Conservation (phyloP, 2,888 invertebrate species). For the Acanthacorydalis orientalis region DNA sequence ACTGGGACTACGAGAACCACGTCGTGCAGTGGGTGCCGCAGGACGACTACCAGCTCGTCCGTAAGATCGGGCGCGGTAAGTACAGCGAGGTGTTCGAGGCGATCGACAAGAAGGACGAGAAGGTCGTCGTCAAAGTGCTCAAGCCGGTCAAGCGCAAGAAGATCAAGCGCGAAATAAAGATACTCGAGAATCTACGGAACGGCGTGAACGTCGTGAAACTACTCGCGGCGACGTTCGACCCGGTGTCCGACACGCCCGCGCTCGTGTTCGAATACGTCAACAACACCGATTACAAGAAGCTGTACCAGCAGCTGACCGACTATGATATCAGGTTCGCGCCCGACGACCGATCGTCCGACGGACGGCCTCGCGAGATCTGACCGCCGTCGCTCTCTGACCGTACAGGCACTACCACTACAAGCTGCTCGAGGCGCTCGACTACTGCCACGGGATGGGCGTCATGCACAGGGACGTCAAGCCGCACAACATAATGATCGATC, state of each 20-base stretch:
- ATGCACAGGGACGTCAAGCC: conserved; percentile 16
- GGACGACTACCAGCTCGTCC: conserved; percentile 2
- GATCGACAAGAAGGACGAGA: conserved; percentile 16
- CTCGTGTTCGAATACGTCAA: conserved; percentile 4
- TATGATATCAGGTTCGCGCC: conserved; percentile 22
- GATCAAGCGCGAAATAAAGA: conserved; percentile 25
- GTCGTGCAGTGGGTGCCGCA: conserved; percentile 1
- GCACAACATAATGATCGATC: conserved; percentile 74
- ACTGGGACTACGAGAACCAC: conserved; percentile 4
- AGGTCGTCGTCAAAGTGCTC: conserved; percentile 23
- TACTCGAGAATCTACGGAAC: conserved; percentile 20
- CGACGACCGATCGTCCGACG: too few relatives aligned
- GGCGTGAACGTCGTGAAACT: conserved; percentile 3
- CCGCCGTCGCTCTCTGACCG: too few relatives aligned
- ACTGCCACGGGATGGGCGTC: conserved; percentile 16
- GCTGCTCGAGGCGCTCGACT: conserved; percentile 26
- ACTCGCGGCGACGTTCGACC: background rate
- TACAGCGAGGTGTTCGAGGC: conserved; percentile 26
- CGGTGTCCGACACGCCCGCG: conserved; percentile 3
- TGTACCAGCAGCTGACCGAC: conserved; percentile 22
- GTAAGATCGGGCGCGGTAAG: conserved; percentile 6
- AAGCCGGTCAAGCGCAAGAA: conserved; percentile 25
- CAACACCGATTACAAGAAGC: conserved; percentile 15
- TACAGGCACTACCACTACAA: conserved; percentile 29
- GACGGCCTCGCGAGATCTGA: too few relatives aligned